Percentiles rank a stretch among this genome's conserved stretches.
Evolutionary conservation across 2,113 vertebrate genomes (phyloP).

Genomic region (Microcebus griseorufus): DNA sequence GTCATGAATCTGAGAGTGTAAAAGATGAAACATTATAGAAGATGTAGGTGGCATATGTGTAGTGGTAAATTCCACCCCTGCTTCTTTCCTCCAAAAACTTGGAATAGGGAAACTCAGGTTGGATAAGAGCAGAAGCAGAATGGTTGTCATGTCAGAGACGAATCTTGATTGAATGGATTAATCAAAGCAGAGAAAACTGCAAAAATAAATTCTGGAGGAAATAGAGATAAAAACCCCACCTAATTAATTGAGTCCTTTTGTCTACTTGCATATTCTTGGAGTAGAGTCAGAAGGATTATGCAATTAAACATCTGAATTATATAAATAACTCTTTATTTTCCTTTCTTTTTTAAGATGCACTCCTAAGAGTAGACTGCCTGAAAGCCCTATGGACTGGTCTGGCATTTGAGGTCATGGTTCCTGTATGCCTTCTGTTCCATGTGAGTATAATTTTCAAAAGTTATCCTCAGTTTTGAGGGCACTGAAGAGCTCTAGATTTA

Average conservation of each 20-base stretch:
- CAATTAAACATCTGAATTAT: neutral
- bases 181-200: neutral
- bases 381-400: neutral
- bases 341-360: neutral
- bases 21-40: neutral
- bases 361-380: neutral
- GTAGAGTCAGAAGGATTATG: neutral
- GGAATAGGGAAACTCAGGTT: neutral
- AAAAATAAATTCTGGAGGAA: neutral
- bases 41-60: neutral
- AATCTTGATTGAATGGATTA: neutral
- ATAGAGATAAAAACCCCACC: neutral
- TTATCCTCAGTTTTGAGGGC: neutral
- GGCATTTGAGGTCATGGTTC: neutral
- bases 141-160: neutral
- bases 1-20: neutral
- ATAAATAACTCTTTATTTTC: neutral
- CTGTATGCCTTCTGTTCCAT: neutral
- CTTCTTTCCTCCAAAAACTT: neutral
- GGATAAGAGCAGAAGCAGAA: neutral
- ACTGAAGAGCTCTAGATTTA: neutral
- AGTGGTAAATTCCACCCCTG: neutral
- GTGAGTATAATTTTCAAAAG: neutral
- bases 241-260: neutral
- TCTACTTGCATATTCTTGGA: neutral